Base-by-base conservation (phyloP, 2,797 vertebrate species). In the Mormyrops boulengeri region DNA sequence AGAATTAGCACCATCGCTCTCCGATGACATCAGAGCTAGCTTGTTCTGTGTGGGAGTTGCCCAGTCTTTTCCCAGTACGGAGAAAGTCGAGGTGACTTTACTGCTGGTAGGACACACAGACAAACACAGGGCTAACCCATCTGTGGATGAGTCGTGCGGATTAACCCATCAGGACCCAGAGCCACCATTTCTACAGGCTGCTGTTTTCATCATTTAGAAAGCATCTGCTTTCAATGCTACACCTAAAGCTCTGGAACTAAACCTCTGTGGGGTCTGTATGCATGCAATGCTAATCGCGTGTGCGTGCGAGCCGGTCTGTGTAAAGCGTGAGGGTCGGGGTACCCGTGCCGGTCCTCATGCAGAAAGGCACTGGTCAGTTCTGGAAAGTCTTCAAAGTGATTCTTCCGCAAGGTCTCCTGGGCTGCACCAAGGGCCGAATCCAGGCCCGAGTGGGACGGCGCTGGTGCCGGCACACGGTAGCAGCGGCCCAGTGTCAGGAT, bases 381-480 rank as follows among this genome's bases (percentile, higher is more conserved):
- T 3, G 94, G 93, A 90, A 98, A 96, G 90, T 94, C 91, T 30
- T 97, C 96, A 94, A 97, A 98, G 84, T 60, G 30, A 0, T 96
- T 96, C 94, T 96, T 98, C 93, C 93, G 97, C 53, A 99, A 94
- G 47, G 95, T 92, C 89, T 97, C 94, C 92, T 98, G 98, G 86
- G 95, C 96, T 60, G 94, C 89, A 4, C 97, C 94, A 91, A 98
- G 92, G 92, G 98, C 93, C 89, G 93, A 73, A 44, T 91, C 90
- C 73, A 94, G 4, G 3, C 97, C 95, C 88, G 57, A 86, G 89
- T 94, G 93, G 0, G 90, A 87, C 38, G 94, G 92, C 89, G 95
- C 87, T 34, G 85, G 93, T 38, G 95, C 87, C 41, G 84, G 93
- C 38, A 93, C 90, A 0, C 94, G 90, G 84, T 97, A 98, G 86